Percentiles rank a stretch among this genome's conserved stretches.
Evolutionary conservation across 92 coral and sea anemone genomes (phyloP).

Genomic region (Porites rus): DNA sequence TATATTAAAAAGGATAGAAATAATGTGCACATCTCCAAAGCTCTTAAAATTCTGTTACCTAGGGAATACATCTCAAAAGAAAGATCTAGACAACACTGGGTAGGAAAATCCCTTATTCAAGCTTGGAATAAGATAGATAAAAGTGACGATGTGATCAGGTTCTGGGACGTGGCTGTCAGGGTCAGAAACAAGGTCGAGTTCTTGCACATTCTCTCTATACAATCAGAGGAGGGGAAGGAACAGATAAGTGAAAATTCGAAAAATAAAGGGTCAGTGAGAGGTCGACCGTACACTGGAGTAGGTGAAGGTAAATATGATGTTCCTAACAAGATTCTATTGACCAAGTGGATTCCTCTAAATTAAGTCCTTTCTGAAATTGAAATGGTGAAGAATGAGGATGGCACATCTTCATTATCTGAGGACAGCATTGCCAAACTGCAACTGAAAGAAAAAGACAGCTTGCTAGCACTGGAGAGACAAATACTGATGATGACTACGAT

Average conservation of each 20-base stretch:
- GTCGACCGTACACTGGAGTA: not conserved
- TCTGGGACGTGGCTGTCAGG: slow-evolving; percentile 34
- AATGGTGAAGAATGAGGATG: not conserved
- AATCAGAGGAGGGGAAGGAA: slow-evolving; percentile 1
- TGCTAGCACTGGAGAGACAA: not conserved
- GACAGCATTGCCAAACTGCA: slow-evolving; percentile 1
- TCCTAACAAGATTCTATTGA: not conserved
- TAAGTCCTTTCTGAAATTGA: not conserved
- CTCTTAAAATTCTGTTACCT: slow-evolving; percentile 38
- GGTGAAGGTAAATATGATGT: not conserved
- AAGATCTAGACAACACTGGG: slow-evolving; percentile 55
- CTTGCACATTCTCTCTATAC: slow-evolving; percentile 1
- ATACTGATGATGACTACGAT: not conserved
- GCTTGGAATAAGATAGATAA: not conserved
- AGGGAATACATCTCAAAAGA: slow-evolving; percentile 48
- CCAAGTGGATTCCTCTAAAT: not conserved
- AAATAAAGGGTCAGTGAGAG: not conserved
- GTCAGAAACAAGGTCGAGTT: not conserved
- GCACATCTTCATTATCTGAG: not conserved
- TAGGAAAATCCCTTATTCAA: not conserved
- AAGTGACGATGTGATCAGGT: slow-evolving; percentile 27
- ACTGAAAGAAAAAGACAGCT: not conserved
- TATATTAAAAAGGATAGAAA: not conserved
- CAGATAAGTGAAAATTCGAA: not conserved
- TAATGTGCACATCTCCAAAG: slow-evolving; percentile 1